phyloP scores from a whole-genome alignment of 2,888 invertebrate genomes.

The Elysia crispata region DNA sequence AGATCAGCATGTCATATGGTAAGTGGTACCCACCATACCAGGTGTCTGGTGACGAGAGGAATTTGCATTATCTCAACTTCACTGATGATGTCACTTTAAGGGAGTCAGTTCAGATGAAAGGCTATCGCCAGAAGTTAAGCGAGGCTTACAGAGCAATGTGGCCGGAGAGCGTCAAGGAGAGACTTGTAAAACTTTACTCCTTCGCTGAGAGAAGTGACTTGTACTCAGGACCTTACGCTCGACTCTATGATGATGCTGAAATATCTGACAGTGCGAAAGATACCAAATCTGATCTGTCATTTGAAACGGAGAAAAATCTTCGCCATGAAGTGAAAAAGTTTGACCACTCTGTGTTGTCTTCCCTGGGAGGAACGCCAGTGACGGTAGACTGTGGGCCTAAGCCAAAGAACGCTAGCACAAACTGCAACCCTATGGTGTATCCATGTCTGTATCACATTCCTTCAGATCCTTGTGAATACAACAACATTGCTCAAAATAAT shows the following conservation, averaged over 20 bases:
- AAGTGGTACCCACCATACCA: conserved; percentile 72
- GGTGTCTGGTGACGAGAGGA: conserved; percentile 43
- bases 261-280: background rate
- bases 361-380: conserved; percentile 22
- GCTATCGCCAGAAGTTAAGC: background rate
- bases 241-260: background rate
- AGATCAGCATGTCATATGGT: conserved; percentile 60
- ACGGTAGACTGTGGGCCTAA: conserved; percentile 69
- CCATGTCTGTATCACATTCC: conserved; percentile 90
- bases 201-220: conserved; percentile 10
- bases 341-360: background rate
- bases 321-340: background rate
- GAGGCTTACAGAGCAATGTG: conserved; percentile 11
- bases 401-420: conserved; percentile 70
- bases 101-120: background rate
- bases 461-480: conserved; percentile 91
- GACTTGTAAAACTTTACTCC: conserved; percentile 23
- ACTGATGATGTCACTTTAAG: background rate
- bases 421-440: conserved; percentile 83
- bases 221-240: background rate
- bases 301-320: background rate
- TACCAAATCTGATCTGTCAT: background rate
- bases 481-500: conserved; percentile 80
- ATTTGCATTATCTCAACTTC: conserved; percentile 47
- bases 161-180: conserved; percentile 14